Conservation (phyloP, 2,797 vertebrate species). For the Acomys russatus region DNA sequence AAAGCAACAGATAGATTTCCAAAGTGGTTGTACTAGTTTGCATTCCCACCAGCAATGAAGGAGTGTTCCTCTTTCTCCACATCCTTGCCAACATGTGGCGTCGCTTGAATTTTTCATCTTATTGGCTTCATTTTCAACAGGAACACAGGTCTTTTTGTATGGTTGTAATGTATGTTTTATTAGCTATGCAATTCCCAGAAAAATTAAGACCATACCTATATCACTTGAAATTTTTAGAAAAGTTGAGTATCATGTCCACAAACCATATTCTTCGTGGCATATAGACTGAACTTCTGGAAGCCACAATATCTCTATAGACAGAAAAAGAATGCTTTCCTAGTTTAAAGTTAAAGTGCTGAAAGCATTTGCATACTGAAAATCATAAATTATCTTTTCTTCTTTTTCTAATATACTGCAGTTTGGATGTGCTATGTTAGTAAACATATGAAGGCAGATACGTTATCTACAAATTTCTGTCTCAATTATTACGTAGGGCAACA, state of each 20-base stretch:
- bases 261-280: background rate
- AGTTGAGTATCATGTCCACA: background rate
- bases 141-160: background rate
- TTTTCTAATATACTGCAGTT: background rate
- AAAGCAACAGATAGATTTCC: too few relatives aligned
- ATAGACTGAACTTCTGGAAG: background rate
- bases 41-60: too few relatives aligned
- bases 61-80: too few relatives aligned
- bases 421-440: background rate
- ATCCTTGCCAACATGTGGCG: too few relatives aligned
- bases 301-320: background rate
- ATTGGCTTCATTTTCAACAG: background rate
- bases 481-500: background rate
- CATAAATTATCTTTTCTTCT: background rate
- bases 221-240: background rate
- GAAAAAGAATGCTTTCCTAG: background rate
- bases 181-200: background rate
- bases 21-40: too few relatives aligned
- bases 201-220: background rate
- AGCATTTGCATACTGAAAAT: background rate
- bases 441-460: background rate
- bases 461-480: background rate
- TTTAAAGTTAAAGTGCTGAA: background rate
- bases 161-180: background rate
- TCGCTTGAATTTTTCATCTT: too few relatives aligned